These are phyloP conservation scores for Pterobdella sp. DNA, from an alignment of 2,888 invertebrate genomes.

Conservation along the genomic window DNA sequence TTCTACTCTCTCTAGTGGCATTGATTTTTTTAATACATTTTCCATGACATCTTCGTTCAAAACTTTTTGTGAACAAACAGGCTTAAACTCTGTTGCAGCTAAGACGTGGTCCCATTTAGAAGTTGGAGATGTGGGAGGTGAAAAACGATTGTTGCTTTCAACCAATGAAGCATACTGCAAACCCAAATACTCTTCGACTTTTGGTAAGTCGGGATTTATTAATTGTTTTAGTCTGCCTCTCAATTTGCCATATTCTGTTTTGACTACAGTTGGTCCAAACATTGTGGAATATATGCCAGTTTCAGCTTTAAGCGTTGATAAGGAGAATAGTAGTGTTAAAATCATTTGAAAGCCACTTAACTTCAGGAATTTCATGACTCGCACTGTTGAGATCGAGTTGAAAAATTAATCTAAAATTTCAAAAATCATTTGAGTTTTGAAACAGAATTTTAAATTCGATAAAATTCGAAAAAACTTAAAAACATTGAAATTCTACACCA, in stretches of 20 bases:
- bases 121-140: conserved; percentile 88
- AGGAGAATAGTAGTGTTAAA: neutral
- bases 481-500: too few species aligned
- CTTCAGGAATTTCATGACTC: neutral
- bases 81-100: conserved; percentile 58
- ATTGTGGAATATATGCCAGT: conserved; percentile 37
- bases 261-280: conserved; percentile 58
- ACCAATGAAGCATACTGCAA: conserved; percentile 91
- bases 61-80: conserved; percentile 65
- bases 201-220: conserved; percentile 45
- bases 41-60: neutral
- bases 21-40: neutral
- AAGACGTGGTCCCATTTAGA: conserved; percentile 58
- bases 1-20: conserved; percentile 24
- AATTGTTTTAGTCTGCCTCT: conserved; percentile 57
- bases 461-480: too few species aligned
- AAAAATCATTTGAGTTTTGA: too few species aligned
- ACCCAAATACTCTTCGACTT: conserved; percentile 78
- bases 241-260: conserved; percentile 76
- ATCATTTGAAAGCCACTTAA: neutral
- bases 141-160: conserved; percentile 76
- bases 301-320: neutral
- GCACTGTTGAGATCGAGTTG: too few species aligned
- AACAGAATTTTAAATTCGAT: too few species aligned
- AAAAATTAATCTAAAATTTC: too few species aligned